Percentiles rank a stretch among this genome's conserved stretches.
Evolutionary conservation across 2,888 invertebrate genomes (phyloP).

Genomic region (Syrphus vitripennis): DNA sequence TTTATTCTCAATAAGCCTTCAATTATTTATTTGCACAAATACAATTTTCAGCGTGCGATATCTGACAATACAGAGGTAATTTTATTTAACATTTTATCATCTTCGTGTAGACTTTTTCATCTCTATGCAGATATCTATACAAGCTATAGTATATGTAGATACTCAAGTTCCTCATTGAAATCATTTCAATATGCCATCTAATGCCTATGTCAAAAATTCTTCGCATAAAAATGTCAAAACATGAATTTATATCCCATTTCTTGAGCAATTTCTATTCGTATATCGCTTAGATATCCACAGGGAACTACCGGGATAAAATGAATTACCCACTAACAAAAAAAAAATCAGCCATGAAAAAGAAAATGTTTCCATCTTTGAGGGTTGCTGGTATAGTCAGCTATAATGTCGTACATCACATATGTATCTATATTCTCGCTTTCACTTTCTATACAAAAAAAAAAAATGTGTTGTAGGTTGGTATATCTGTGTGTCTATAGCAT

Average conservation of each 20-base stretch:
- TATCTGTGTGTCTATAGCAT: too few relatives aligned
- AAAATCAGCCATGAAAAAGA: slow-evolving; percentile 2
- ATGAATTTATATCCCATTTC: slow-evolving; percentile 63
- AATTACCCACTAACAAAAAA: slow-evolving; percentile 47
- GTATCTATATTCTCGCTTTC: slow-evolving; percentile 44
- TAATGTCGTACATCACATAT: slow-evolving; percentile 53
- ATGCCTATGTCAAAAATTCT: slow-evolving; percentile 66
- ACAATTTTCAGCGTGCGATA: slow-evolving; percentile 2
- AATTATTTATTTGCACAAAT: not conserved
- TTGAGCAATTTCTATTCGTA: slow-evolving; percentile 55
- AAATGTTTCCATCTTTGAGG: slow-evolving; percentile 49
- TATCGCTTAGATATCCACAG: slow-evolving; percentile 52
- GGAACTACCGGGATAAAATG: slow-evolving; percentile 60
- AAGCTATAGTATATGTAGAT: not conserved
- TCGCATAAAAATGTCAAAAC: slow-evolving; percentile 68
- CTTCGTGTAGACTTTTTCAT: slow-evolving; percentile 5
- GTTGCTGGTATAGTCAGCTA: slow-evolving; percentile 30
- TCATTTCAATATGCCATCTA: slow-evolving; percentile 66
- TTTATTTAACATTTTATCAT: slow-evolving; percentile 40
- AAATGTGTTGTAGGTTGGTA: too few relatives aligned
- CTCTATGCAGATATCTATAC: not conserved
- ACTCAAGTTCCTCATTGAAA: slow-evolving; percentile 36
- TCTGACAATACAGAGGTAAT: slow-evolving; percentile 30
- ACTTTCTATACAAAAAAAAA: slow-evolving; percentile 24
- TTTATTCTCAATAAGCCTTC: not conserved